Evolutionary conservation across 2,888 invertebrate species (phyloP).

Genomic region (Kuschelorhynchus macadamiae): DNA sequence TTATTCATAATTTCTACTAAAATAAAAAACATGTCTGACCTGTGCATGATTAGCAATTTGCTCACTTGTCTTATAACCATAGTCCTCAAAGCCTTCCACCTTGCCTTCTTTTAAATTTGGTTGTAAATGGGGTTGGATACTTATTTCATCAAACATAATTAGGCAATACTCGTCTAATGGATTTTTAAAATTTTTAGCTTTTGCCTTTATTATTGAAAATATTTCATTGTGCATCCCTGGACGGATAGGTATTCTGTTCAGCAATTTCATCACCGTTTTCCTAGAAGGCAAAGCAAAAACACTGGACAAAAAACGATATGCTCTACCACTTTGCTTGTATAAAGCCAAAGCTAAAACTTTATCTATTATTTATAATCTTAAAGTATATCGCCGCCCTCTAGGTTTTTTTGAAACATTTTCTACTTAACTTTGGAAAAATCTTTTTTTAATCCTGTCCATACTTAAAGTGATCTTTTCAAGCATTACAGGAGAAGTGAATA

Average conservation of each 20-base stretch:
- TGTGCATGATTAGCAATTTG: constrained; percentile 28
- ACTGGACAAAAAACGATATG: constrained; percentile 44
- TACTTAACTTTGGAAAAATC: constrained; percentile 26
- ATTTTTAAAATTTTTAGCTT: constrained; percentile 32
- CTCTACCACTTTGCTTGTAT: constrained; percentile 48
- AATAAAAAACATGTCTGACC: not conserved
- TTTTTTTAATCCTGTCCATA: constrained; percentile 17
- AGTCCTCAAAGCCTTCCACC: constrained; percentile 36
- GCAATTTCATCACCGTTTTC: constrained; percentile 42
- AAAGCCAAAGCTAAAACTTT: constrained; percentile 49
- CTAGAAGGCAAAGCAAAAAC: constrained; percentile 49
- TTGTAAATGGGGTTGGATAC: constrained; percentile 38
- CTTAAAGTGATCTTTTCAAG: constrained; percentile 5
- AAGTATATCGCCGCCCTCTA: constrained; percentile 26
- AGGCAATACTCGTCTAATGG: constrained; percentile 32
- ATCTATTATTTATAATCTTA: too few species aligned
- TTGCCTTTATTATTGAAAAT: constrained; percentile 41
- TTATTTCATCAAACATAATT: constrained; percentile 51
- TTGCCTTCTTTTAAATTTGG: constrained; percentile 20
- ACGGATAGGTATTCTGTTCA: constrained; percentile 49
- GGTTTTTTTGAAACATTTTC: constrained; percentile 36
- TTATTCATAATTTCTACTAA: too few species aligned
- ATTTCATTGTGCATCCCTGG: constrained; percentile 42
- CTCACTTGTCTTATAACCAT: constrained; percentile 10
- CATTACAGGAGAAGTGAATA: not conserved